These are phyloP conservation scores for Ectemnius lituratus DNA, from an alignment of 2,888 invertebrate species.

Conservation along the genomic window DNA sequence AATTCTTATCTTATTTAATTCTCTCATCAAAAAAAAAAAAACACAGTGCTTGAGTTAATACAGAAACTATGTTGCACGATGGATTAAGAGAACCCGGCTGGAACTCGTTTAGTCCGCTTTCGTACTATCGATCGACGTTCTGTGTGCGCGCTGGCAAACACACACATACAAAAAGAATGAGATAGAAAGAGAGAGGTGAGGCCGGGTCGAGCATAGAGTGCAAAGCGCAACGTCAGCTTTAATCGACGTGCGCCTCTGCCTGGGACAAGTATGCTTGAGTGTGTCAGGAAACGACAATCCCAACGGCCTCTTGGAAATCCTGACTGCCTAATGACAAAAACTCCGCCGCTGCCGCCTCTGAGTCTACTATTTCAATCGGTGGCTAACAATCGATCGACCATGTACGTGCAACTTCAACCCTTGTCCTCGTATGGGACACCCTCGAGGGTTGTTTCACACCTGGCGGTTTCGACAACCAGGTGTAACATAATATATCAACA, in stretches of 20 bases:
- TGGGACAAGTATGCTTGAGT: not conserved
- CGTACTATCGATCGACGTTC: slow-evolving; percentile 33
- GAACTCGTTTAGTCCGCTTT: slow-evolving; percentile 22
- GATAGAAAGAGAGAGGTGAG: slow-evolving; percentile 7
- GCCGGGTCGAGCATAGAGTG: not conserved
- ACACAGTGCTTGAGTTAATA: not conserved
- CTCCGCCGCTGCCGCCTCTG: too few species aligned
- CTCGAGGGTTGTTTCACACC: too few species aligned
- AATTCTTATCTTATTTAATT: too few species aligned
- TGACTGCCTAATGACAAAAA: slow-evolving; percentile 22
- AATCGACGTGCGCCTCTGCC: slow-evolving; percentile 21
- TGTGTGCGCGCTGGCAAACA: not conserved
- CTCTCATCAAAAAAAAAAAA: too few species aligned
- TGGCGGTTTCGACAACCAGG: too few species aligned
- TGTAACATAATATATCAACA: too few species aligned
- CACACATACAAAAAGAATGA: not conserved
- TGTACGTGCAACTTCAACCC: too few species aligned
- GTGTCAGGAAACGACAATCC: slow-evolving; percentile 15
- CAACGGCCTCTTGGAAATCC: not conserved
- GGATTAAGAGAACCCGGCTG: slow-evolving; percentile 5
- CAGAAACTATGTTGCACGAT: slow-evolving; percentile 16
- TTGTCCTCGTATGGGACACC: too few species aligned
- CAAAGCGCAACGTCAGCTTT: slow-evolving; percentile 38
- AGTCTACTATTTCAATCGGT: too few species aligned
- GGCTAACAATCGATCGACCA: too few species aligned